These are phyloP conservation scores for Telenomus remus DNA, from an alignment of 1,140 invertebrate genomes.

Conservation along the genomic window DNA sequence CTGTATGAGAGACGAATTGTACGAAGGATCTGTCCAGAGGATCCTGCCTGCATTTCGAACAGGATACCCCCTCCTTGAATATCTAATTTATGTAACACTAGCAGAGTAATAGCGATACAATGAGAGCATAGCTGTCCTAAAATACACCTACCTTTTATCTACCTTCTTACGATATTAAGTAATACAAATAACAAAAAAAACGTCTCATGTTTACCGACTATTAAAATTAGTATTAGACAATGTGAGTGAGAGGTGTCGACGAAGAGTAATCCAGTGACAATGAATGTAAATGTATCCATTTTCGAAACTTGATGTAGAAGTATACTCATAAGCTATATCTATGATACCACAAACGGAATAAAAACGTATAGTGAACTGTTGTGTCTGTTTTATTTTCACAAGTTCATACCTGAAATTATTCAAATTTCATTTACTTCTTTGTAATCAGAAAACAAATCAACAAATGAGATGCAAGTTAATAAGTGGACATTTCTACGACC, in stretches of 20 bases:
- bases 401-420: no score
- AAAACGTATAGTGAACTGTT: slow-evolving; percentile 74
- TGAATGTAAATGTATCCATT: slow-evolving; percentile 77
- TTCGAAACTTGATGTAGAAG: slow-evolving; percentile 77
- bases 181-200: slow-evolving; percentile 70
- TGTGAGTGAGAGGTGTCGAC: slow-evolving; percentile 62
- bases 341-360: slow-evolving; percentile 76
- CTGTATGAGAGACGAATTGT: slow-evolving; percentile 43
- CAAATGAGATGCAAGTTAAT: no score
- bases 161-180: slow-evolving; percentile 71
- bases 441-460: no score
- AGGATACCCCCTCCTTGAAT: slow-evolving; percentile 63
- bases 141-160: slow-evolving; percentile 69
- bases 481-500: no score
- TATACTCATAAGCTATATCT: slow-evolving; percentile 77
- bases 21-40: slow-evolving; percentile 44
- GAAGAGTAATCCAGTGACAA: slow-evolving; percentile 75
- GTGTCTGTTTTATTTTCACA: slow-evolving; percentile 48
- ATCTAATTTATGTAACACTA: slow-evolving; percentile 75
- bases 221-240: slow-evolving; percentile 72
- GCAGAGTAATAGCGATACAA: slow-evolving; percentile 66
- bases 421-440: no score
- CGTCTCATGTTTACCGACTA: slow-evolving; percentile 73
- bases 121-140: slow-evolving; percentile 73
- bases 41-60: slow-evolving; percentile 51